Conservation (phyloP, 2,113 vertebrate species). For the Tyto alba region DNA sequence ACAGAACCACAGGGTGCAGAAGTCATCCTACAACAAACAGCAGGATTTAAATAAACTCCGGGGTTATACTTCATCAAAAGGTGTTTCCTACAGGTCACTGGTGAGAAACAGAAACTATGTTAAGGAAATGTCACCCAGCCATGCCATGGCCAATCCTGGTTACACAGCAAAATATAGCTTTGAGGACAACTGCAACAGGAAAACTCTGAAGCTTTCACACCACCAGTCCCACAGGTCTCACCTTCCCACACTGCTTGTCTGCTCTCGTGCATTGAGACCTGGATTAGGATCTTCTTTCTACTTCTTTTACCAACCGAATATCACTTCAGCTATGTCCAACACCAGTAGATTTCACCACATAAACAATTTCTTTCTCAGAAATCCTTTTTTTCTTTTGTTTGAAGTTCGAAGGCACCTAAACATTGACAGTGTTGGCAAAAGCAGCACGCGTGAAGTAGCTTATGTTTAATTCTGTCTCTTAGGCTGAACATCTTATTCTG, state of each 20-base stretch:
- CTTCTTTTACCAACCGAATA: not conserved
- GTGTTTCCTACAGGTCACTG: not conserved
- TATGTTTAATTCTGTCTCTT: not conserved
- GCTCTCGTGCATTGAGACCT: not conserved
- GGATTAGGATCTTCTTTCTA: not conserved
- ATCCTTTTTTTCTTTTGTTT: not conserved
- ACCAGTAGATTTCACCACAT: not conserved
- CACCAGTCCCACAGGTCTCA: rapidly evolving
- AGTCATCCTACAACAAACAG: not conserved
- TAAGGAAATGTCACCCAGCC: not conserved
- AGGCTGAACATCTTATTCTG: not conserved
- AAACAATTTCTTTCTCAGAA: not conserved
- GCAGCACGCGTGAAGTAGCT: not conserved
- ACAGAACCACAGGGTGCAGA: not conserved
- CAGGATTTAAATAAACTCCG: not conserved
- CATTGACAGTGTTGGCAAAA: not conserved
- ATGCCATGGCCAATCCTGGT: not conserved
- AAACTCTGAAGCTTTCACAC: not conserved
- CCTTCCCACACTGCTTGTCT: not conserved
- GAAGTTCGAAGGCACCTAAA: not conserved
- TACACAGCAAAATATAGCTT: not conserved
- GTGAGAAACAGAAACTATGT: not conserved
- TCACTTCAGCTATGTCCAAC: rapidly evolving
- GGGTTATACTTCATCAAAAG: not conserved
- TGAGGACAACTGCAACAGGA: not conserved